Conservation (phyloP, 2,113 vertebrate species). For the Ciconia boyciana region DNA sequence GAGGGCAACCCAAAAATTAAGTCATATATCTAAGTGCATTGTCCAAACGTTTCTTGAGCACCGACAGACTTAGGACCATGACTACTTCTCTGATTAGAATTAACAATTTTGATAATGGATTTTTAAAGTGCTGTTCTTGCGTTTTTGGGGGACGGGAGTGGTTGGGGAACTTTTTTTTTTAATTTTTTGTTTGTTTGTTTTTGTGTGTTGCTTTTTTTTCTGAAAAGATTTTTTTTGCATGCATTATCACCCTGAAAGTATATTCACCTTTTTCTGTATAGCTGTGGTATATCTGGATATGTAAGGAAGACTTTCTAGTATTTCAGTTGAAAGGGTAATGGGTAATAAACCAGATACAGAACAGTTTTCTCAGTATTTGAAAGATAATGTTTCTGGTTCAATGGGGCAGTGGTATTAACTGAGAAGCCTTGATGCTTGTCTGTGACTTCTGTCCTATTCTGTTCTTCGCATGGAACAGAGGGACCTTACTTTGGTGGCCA, state of each 20-base stretch:
- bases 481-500: not conserved
- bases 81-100: not conserved
- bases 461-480: not conserved
- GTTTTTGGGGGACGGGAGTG: not conserved
- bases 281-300: not conserved
- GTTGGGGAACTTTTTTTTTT: not conserved
- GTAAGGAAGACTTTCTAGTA: not conserved
- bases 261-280: not conserved
- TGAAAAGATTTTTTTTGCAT: not conserved
- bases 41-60: not conserved
- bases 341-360: not conserved
- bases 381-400: not conserved
- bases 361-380: not conserved
- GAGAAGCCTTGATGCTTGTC: not conserved
- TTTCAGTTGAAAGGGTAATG: not conserved
- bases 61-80: not conserved
- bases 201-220: not conserved
- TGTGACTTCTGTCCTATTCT: not conserved
- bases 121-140: not conserved
- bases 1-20: not conserved
- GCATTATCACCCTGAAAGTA: not conserved
- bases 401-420: not conserved
- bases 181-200: not conserved
- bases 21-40: fast-evolving
- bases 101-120: not conserved